Base-by-base conservation (phyloP, 2,888 invertebrate genomes). In the Ischnura elegans region DNA sequence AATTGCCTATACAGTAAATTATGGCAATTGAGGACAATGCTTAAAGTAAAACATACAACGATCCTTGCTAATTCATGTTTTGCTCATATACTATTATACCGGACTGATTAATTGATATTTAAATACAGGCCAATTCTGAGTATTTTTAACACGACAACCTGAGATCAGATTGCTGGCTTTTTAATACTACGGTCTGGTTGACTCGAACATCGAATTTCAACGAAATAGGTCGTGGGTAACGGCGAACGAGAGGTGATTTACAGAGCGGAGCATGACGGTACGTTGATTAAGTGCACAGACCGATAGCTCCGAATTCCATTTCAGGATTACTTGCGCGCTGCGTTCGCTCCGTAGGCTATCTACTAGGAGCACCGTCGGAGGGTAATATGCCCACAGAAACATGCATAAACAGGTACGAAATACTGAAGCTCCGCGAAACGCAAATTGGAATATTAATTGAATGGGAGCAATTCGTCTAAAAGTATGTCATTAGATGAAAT, bases 121-220 rank as follows among this genome's bases (percentile, higher is more conserved):
- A 61, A 61, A 25, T 25, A 61, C 61, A 61, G 61, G 25, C 19
- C 19, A 61, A 61, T 25, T 21, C 61, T 2, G 19, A 25, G n/a
- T n/a, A 61, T 36, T 76, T 76, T 76, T 36, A 36, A 76, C 0
- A 36, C 36, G 76, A 4, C n/a, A n/a, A 61, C 8, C 61, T 2
- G 29, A 76, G 16, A 36, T 13, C 29, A 76, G 36, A 36, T 36
- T 76, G 2, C 36, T 36, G 76, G 36, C 29, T 76, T 76, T 51
- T 76, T 76, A 76, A 76, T 76, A 36, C 29, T 76, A 76, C 36
- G 76, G 76, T 76, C 76, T 16, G 76, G 76, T 76, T 29, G 25
- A 76, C 25, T 76, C 36, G 29, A 13, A 36, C 29, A 36, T 76
- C 76, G 76, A 76, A 36, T 76, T 29, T 8, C 76, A 36, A 76